phyloP scores from a whole-genome alignment of 2,113 vertebrate genomes.

The Petaurus breviceps region DNA sequence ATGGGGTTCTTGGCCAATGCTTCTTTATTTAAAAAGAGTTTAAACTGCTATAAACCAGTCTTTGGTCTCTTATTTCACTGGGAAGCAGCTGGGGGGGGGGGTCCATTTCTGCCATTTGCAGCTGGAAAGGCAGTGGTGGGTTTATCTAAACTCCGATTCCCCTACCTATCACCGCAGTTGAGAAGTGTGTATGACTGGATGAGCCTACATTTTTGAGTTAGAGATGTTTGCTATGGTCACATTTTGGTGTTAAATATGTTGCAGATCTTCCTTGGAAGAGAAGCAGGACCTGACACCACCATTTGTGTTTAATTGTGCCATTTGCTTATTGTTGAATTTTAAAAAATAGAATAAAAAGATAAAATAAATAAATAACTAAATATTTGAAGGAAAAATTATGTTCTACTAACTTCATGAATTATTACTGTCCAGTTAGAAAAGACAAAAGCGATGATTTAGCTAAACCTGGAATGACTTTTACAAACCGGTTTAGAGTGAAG shows the following conservation, averaged over 20 bases:
- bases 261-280: not conserved
- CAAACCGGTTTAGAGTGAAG: not conserved
- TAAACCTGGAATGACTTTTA: not conserved
- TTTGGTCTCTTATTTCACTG: too few relatives aligned
- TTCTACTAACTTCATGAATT: not conserved
- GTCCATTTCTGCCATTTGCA: not conserved
- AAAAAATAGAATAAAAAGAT: slow-evolving; percentile 61
- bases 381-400: not conserved
- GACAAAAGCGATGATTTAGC: not conserved
- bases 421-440: not conserved
- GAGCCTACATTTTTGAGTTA: not conserved
- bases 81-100: not conserved
- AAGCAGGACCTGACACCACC: not conserved
- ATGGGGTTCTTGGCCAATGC: too few relatives aligned
- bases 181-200: not conserved
- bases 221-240: not conserved
- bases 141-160: not conserved
- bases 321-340: slow-evolving; percentile 76
- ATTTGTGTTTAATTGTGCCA: slow-evolving; percentile 40
- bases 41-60: not conserved
- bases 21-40: not conserved
- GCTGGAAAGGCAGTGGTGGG: not conserved
- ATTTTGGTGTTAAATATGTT: not conserved
- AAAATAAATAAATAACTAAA: not conserved
- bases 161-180: not conserved